Evolutionary conservation across 1,140 invertebrate genomes (phyloP).

Genomic region (Colletes latitarsis): DNA sequence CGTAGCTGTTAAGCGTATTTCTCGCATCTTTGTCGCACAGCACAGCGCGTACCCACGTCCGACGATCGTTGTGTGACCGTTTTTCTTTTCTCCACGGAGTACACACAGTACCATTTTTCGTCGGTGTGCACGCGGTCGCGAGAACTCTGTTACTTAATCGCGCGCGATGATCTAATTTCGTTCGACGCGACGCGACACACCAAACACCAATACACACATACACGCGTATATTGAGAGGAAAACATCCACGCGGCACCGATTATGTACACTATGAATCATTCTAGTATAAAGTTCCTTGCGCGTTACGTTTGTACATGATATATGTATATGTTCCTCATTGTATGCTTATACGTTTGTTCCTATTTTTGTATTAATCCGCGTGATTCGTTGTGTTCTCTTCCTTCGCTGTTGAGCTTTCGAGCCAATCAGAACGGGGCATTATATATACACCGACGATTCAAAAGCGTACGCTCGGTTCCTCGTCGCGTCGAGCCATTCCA

Average conservation of each 20-base stretch:
- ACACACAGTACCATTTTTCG: slow-evolving; percentile 7
- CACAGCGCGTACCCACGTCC: slow-evolving; percentile 60
- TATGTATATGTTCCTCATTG: slow-evolving; percentile 74
- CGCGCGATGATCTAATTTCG: slow-evolving; percentile 31
- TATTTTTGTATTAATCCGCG: slow-evolving; percentile 73
- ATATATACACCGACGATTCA: slow-evolving; percentile 46
- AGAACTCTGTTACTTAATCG: slow-evolving; percentile 22
- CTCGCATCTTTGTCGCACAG: slow-evolving; percentile 13
- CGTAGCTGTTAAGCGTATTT: not conserved
- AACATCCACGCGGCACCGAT: slow-evolving; percentile 20
- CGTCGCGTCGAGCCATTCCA: not conserved
- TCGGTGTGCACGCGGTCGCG: not conserved
- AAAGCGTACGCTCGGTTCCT: slow-evolving; percentile 14
- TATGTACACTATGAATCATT: slow-evolving; percentile 57
- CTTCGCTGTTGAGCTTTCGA: slow-evolving; percentile 40
- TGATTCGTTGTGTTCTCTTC: slow-evolving; percentile 61
- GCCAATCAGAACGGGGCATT: slow-evolving; percentile 63
- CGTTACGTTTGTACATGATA: slow-evolving; percentile 70
- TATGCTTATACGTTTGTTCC: slow-evolving; percentile 75
- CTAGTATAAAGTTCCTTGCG: slow-evolving; percentile 75
- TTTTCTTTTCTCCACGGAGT: not conserved
- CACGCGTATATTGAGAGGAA: not conserved
- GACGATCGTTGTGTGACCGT: slow-evolving; percentile 27
- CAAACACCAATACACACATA: not conserved
- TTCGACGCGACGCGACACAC: slow-evolving; percentile 30